These are phyloP conservation scores for Crocidura indochinensis DNA, from an alignment of 2,797 vertebrate species.

Conservation along the genomic window DNA sequence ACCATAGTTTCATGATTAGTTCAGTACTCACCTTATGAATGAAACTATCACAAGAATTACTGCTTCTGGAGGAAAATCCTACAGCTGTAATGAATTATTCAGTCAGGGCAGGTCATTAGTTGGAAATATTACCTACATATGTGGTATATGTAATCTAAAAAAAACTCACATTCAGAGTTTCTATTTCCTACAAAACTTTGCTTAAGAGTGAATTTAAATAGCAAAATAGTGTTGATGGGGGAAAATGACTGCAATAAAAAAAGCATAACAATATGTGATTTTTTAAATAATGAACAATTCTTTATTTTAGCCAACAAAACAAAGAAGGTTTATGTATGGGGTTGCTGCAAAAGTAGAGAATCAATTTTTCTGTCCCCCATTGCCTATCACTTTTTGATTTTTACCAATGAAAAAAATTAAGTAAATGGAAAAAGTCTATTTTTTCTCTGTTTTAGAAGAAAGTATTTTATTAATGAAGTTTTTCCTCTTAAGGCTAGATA, in stretches of 20 bases:
- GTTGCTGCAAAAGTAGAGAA: background rate
- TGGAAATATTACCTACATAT: background rate
- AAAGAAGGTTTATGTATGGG: too few species aligned
- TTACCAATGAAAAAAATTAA: background rate
- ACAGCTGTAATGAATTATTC: background rate
- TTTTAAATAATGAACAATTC: background rate
- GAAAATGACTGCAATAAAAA: background rate
- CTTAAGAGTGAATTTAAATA: conserved; percentile 33
- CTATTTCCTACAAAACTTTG: background rate
- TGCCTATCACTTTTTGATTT: background rate
- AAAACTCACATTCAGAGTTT: background rate
- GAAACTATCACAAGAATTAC: background rate
- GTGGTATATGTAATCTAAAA: background rate
- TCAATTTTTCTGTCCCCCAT: background rate
- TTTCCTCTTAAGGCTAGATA: background rate
- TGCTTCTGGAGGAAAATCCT: background rate
- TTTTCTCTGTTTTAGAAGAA: background rate
- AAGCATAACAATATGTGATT: background rate
- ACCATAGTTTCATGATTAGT: background rate
- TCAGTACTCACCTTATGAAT: background rate
- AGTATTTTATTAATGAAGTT: background rate
- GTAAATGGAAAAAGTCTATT: background rate
- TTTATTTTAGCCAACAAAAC: background rate
- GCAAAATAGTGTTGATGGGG: background rate
- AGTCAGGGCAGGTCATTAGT: background rate